Percentiles rank a stretch among this genome's conserved stretches.
Conservation (phyloP, 2,797 vertebrate species). For the Echiichthys vipera region DNA sequence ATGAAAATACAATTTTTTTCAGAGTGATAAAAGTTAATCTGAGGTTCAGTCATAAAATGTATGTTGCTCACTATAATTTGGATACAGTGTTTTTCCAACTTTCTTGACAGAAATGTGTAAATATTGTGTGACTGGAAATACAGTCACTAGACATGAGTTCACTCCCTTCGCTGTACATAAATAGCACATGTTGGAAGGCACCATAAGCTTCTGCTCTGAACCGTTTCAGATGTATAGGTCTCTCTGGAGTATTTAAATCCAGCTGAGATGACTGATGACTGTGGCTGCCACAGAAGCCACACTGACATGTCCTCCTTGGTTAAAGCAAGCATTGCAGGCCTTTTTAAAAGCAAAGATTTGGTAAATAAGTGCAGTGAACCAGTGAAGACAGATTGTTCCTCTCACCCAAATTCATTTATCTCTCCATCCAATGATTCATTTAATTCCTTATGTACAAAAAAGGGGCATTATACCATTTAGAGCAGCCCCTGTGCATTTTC, state of each 20-base stretch:
- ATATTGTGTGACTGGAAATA: slow-evolving; percentile 25
- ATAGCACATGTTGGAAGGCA: slow-evolving; percentile 43
- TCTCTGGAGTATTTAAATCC: slow-evolving; percentile 70
- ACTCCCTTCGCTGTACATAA: slow-evolving; percentile 34
- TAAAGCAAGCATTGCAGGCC: slow-evolving; percentile 48
- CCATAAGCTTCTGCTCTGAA: slow-evolving; percentile 45
- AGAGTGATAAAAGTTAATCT: slow-evolving; percentile 13
- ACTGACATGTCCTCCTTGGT: slow-evolving; percentile 68
- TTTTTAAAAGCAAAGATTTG: slow-evolving; percentile 77
- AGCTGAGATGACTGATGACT: slow-evolving; percentile 80
- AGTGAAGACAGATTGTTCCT: slow-evolving; percentile 75
- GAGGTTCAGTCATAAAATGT: background rate
- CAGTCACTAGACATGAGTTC: slow-evolving; percentile 14
- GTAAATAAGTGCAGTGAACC: slow-evolving; percentile 80
- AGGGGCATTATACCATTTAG: slow-evolving; percentile 48
- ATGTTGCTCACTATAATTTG: slow-evolving; percentile 18
- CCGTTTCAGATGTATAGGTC: slow-evolving; percentile 58
- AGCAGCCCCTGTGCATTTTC: slow-evolving; percentile 50
- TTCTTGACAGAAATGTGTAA: slow-evolving; percentile 28
- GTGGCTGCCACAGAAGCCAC: slow-evolving; percentile 59
- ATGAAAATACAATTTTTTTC: background rate
- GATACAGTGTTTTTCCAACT: slow-evolving; percentile 7
- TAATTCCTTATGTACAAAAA: slow-evolving; percentile 67
- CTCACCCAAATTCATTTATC: slow-evolving; percentile 79
- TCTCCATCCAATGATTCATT: slow-evolving; percentile 66